Percentiles rank a stretch among this genome's conserved stretches.
Conservation (phyloP, 2,888 invertebrate species). For the Ophioninae sp. region DNA sequence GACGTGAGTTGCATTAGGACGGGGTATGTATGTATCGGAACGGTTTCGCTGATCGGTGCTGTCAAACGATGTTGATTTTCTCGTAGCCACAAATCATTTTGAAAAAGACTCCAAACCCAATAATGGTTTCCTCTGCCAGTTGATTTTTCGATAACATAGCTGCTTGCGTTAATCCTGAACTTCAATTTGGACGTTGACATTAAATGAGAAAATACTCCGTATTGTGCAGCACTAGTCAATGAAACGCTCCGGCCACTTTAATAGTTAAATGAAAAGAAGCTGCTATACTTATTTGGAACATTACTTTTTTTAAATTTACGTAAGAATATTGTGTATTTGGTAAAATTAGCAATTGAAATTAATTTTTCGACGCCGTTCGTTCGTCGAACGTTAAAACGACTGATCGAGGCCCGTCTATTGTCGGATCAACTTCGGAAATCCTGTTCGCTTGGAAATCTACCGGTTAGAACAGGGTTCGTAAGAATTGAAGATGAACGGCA, state of each 20-base stretch:
- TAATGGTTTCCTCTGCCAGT: neutral
- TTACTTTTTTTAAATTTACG: neutral
- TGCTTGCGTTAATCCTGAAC: neutral
- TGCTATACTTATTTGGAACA: slow-evolving; percentile 26
- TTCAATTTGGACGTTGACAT: neutral
- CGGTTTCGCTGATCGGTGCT: neutral
- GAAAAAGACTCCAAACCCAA: neutral
- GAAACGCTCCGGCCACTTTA: neutral
- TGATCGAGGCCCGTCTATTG: neutral
- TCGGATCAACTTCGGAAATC: neutral
- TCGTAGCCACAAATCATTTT: neutral
- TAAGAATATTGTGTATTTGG: neutral
- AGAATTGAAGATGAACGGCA: neutral
- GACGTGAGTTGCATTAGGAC: neutral
- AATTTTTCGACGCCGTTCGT: neutral
- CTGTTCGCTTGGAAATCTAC: neutral
- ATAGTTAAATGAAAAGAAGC: neutral
- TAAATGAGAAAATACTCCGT: neutral
- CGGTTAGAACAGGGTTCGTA: neutral
- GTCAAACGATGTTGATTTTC: neutral
- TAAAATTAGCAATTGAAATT: neutral
- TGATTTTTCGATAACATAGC: neutral
- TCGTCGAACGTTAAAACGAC: neutral
- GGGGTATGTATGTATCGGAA: neutral
- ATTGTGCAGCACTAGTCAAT: neutral